Conservation (phyloP, 2,797 vertebrate genomes). For the Gallinago solitaria region DNA sequence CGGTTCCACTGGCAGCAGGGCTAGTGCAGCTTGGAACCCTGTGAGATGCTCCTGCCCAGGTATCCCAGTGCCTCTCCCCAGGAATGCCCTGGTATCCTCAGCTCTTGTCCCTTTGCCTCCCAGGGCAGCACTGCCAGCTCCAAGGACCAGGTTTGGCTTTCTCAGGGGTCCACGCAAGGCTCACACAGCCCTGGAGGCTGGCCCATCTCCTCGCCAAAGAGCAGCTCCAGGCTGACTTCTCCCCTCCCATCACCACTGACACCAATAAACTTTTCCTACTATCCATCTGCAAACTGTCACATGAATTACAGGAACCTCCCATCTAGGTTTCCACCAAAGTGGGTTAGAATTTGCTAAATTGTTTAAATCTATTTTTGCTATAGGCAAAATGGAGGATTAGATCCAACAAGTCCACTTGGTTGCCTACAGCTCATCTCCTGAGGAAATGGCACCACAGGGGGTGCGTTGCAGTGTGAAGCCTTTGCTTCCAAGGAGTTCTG, state of each 20-base stretch:
- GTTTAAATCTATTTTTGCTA: not conserved
- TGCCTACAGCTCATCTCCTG: not conserved
- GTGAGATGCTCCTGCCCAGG: not conserved
- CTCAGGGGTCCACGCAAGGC: not conserved
- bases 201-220: not conserved
- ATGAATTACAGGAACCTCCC: not conserved
- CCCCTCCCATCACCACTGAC: not conserved
- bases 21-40: not conserved
- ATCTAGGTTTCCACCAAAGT: not conserved
- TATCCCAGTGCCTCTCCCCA: not conserved
- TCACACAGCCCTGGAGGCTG: not conserved
- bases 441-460: not conserved
- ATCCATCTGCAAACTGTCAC: not conserved
- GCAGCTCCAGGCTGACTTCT: not conserved
- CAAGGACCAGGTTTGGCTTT: not conserved
- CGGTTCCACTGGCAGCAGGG: not conserved
- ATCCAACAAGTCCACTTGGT: not conserved
- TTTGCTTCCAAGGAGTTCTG: not conserved
- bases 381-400: not conserved
- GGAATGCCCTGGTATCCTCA: not conserved
- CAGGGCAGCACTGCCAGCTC: not conserved
- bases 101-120: not conserved
- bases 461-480: not conserved
- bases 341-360: not conserved
- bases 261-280: not conserved